Conservation (phyloP, 2,797 vertebrate species). For the Salarias fasciatus region DNA sequence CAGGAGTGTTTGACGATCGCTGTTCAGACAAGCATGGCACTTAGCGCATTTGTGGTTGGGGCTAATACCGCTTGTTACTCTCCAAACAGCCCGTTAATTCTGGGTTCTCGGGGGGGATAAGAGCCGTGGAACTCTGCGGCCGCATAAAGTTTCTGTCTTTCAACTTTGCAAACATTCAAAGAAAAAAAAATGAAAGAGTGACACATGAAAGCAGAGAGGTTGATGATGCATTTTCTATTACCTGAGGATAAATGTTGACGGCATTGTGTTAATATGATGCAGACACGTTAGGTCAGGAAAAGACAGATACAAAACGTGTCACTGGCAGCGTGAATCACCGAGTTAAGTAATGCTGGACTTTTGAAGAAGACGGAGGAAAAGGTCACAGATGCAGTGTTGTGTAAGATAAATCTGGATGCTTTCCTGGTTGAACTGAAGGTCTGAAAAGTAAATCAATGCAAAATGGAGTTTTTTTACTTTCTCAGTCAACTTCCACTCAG, state of each 20-base stretch:
- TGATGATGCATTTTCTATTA: not conserved
- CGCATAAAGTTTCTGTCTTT: slow-evolving; percentile 8
- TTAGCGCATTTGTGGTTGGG: slow-evolving; percentile 41
- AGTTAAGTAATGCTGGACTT: too few species aligned
- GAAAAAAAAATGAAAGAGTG: slow-evolving; percentile 7
- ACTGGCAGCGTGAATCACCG: too few species aligned
- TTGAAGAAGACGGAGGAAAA: too few species aligned
- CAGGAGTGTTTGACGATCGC: slow-evolving; percentile 25
- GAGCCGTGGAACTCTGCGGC: slow-evolving; percentile 14
- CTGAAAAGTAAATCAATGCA: too few species aligned
- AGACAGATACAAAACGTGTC: not conserved
- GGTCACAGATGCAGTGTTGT: too few species aligned
- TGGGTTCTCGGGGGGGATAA: slow-evolving; percentile 13
- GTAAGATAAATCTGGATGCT: too few species aligned
- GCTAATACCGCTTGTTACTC: slow-evolving; percentile 29
- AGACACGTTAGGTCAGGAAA: not conserved
- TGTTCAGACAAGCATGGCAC: slow-evolving; percentile 44
- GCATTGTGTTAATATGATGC: not conserved
- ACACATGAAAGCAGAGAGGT: slow-evolving; percentile 2
- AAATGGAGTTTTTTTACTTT: too few species aligned
- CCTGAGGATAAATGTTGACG: not conserved
- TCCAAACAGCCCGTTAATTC: slow-evolving; percentile 38
- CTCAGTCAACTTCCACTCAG: too few species aligned
- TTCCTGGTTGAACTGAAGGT: too few species aligned
- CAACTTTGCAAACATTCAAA: not conserved